phyloP scores from a whole-genome alignment of 2,797 vertebrate genomes.

The Miichthys miiuy region DNA sequence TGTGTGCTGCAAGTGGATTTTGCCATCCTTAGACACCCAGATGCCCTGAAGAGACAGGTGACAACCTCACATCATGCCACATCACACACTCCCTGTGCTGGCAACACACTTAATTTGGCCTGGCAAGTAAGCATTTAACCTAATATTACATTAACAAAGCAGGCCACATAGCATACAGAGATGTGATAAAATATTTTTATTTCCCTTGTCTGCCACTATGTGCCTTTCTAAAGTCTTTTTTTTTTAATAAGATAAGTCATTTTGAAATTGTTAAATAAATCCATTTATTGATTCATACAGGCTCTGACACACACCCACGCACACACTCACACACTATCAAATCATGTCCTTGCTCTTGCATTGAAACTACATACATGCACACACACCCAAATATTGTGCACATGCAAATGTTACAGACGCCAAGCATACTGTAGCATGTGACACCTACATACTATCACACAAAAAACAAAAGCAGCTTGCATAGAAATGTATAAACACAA shows the following conservation, averaged over 20 bases:
- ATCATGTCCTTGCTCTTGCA: conserved; percentile 11
- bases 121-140: conserved; percentile 82
- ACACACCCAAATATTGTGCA: neutral
- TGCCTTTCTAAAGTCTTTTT: neutral
- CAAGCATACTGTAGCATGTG: conserved; percentile 26
- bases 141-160: conserved; percentile 64
- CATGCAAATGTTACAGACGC: neutral
- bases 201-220: neutral
- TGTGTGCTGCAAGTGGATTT: conserved; percentile 40
- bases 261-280: neutral
- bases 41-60: conserved; percentile 78
- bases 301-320: conserved; percentile 5
- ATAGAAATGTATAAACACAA: conserved; percentile 38
- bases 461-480: conserved; percentile 31
- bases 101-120: conserved; percentile 73
- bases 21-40: conserved; percentile 57
- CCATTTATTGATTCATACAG: conserved; percentile 13
- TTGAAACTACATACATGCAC: neutral
- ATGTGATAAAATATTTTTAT: neutral
- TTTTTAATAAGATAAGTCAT: neutral
- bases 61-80: conserved; percentile 78
- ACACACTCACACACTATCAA: neutral
- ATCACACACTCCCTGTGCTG: conserved; percentile 55
- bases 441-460: conserved; percentile 20
- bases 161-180: conserved; percentile 53